A percentile compares a stretch with the other conserved stretches of the same genome.
phyloP scores from a whole-genome alignment of 2,888 invertebrate species.

The Pandemis heparana region DNA sequence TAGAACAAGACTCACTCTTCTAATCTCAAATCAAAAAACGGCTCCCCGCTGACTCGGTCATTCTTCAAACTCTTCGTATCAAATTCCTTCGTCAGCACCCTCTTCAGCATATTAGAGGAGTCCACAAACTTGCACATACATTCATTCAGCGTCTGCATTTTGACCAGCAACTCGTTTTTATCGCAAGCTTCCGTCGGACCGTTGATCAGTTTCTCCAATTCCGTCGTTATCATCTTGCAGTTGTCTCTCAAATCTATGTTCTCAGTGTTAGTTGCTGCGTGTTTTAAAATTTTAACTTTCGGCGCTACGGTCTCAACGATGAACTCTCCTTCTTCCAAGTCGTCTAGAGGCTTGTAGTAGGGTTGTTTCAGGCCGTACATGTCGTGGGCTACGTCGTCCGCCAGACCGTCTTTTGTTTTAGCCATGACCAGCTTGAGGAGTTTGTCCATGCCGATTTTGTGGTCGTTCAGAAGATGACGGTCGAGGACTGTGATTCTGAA shows the following conservation, averaged over 20 bases:
- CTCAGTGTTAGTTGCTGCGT: conserved; percentile 69
- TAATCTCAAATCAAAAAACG: conserved; percentile 66
- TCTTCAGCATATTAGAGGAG: conserved; percentile 73
- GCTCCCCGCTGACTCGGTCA: conserved; percentile 54
- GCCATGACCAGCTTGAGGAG: conserved; percentile 74
- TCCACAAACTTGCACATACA: conserved; percentile 77
- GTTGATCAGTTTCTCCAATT: conserved; percentile 65
- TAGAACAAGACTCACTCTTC: conserved; percentile 65
- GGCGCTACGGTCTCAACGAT: conserved; percentile 71
- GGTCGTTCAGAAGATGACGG: conserved; percentile 73
- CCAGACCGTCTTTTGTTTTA: conserved; percentile 73
- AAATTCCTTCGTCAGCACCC: conserved; percentile 67
- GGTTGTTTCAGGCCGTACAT: conserved; percentile 61
- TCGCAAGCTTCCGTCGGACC: conserved; percentile 53
- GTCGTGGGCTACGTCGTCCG: conserved; percentile 53
- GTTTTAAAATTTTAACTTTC: conserved; percentile 72
- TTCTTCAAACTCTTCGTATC: conserved; percentile 60
- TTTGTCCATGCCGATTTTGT: conserved; percentile 74
- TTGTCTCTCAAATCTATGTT: conserved; percentile 64
- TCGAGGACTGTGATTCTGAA: conserved; percentile 77
- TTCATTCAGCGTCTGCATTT: conserved; percentile 73
- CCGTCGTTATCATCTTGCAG: conserved; percentile 58
- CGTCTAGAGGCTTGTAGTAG: conserved; percentile 66
- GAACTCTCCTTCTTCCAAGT: conserved; percentile 73
- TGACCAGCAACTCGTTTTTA: conserved; percentile 62